A percentile compares a stretch with the other conserved stretches of the same genome.
Conservation (phyloP, 2,113 vertebrate species). For the Maccullochella peelii region DNA sequence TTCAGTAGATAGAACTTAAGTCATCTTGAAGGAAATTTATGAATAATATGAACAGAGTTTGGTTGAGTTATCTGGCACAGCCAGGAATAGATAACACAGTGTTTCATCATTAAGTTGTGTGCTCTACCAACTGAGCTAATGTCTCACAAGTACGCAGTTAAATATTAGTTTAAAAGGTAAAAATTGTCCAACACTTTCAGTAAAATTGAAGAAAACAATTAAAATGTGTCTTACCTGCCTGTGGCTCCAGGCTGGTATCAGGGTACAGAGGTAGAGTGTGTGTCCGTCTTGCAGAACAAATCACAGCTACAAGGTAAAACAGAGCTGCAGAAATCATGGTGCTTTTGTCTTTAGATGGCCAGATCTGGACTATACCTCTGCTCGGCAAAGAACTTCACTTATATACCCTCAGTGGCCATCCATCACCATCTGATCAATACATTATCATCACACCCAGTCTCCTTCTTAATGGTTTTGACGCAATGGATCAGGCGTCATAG, state of each 20-base stretch:
- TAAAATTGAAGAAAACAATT: not conserved
- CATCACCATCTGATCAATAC: constrained; percentile 81
- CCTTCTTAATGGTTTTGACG: constrained; percentile 79
- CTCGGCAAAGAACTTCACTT: constrained; percentile 68
- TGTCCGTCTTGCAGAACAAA: constrained; percentile 73
- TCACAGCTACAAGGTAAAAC: constrained; percentile 73
- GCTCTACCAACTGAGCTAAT: not conserved
- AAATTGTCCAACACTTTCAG: not conserved
- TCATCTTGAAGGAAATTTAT: not conserved
- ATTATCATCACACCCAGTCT: constrained; percentile 80
- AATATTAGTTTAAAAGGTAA: not conserved
- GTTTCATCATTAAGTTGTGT: not conserved
- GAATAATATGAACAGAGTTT: not conserved
- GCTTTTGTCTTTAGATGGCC: constrained; percentile 44
- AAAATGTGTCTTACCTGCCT: constrained; percentile 75
- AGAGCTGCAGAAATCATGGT: constrained; percentile 80
- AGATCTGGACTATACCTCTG: constrained; percentile 47
- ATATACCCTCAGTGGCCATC: constrained; percentile 79
- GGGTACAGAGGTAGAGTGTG: constrained; percentile 81
- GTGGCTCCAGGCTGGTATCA: constrained; percentile 70
- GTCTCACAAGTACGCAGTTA: not conserved
- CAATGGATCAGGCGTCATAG: constrained; percentile 76
- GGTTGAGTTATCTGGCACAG: not conserved
- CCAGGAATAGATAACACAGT: too few species aligned
- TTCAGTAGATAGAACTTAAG: not conserved